A percentile compares a stretch with the other conserved stretches of the same genome.
phyloP scores from a whole-genome alignment of 1,140 invertebrate species.

The Drosophila pseudoobscura region DNA sequence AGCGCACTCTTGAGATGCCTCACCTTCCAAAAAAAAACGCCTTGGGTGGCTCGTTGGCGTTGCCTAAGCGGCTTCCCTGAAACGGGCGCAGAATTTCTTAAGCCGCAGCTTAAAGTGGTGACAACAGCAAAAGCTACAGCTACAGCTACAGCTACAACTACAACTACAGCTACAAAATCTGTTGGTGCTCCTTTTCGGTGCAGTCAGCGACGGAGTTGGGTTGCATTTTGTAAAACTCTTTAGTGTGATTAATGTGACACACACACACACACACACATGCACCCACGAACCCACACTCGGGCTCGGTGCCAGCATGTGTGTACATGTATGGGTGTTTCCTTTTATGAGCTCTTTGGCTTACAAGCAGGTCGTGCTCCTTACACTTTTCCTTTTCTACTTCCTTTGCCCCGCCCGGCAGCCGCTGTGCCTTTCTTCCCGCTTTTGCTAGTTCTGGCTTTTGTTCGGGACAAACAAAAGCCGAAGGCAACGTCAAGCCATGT shows the following conservation, averaged over 20 bases:
- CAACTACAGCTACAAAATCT: slow-evolving; percentile 23
- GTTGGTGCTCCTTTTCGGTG: slow-evolving; percentile 28
- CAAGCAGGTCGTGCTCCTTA: slow-evolving; percentile 78
- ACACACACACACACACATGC: slow-evolving; percentile 36
- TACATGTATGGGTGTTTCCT: slow-evolving; percentile 55
- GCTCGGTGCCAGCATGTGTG: not conserved
- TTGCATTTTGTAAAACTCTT: slow-evolving; percentile 80
- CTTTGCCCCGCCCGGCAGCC: slow-evolving; percentile 12
- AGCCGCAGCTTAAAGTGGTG: slow-evolving; percentile 76
- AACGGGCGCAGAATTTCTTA: slow-evolving; percentile 50
- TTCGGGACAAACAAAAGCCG: slow-evolving; percentile 73
- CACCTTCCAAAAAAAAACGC: too few relatives aligned
- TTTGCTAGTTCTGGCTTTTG: slow-evolving; percentile 59
- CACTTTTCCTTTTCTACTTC: slow-evolving; percentile 71
- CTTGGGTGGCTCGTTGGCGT: slow-evolving; percentile 33
- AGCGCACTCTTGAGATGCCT: too few relatives aligned
- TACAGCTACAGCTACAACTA: not conserved
- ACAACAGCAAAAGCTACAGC: slow-evolving; percentile 56
- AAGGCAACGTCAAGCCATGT: too few relatives aligned
- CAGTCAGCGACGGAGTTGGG: slow-evolving; percentile 37
- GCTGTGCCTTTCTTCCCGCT: slow-evolving; percentile 27
- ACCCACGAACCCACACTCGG: slow-evolving; percentile 29
- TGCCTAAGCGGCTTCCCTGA: slow-evolving; percentile 48
- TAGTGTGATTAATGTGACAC: slow-evolving; percentile 79
- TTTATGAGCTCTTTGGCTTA: slow-evolving; percentile 70